Conservation (phyloP, 2,797 vertebrate species). For the Falco cherrug region DNA sequence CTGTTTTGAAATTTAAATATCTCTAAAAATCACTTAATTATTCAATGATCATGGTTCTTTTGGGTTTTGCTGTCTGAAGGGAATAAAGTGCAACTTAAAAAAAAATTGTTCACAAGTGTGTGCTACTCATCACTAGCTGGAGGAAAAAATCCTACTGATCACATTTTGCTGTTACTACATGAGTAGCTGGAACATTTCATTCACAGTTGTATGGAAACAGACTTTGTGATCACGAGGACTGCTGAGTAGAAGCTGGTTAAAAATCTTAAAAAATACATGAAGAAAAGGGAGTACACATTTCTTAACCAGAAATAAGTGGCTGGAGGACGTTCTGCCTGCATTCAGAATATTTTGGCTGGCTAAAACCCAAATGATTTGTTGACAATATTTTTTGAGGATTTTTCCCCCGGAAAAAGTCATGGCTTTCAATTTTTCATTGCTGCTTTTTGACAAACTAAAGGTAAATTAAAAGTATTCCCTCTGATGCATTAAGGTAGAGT, state of each 20-base stretch:
- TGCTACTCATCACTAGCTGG: not conserved
- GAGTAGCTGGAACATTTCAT: slow-evolving; percentile 10
- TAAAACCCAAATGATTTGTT: not conserved
- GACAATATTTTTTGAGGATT: slow-evolving; percentile 24
- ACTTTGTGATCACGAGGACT: not conserved
- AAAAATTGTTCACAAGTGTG: not conserved
- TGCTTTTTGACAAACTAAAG: slow-evolving; percentile 42
- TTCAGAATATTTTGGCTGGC: not conserved
- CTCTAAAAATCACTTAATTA: not conserved
- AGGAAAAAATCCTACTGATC: not conserved
- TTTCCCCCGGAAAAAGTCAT: slow-evolving; percentile 21
- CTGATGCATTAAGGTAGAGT: slow-evolving; percentile 62
- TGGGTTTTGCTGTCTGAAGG: not conserved
- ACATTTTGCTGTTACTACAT: not conserved
- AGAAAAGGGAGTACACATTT: not conserved
- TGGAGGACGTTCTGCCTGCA: not conserved
- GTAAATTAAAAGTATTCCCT: slow-evolving; percentile 71
- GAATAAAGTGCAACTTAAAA: not conserved
- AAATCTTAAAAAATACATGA: slow-evolving; percentile 23
- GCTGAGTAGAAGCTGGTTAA: not conserved
- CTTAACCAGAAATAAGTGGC: not conserved
- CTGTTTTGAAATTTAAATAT: not conserved
- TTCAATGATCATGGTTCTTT: not conserved
- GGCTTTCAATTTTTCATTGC: slow-evolving; percentile 16
- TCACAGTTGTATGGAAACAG: slow-evolving; percentile 13